Evolutionary conservation across 1,140 invertebrate genomes (phyloP), one percentile per base, ranked within the genome.

Genomic region (Drosophila pseudoananassae): DNA sequence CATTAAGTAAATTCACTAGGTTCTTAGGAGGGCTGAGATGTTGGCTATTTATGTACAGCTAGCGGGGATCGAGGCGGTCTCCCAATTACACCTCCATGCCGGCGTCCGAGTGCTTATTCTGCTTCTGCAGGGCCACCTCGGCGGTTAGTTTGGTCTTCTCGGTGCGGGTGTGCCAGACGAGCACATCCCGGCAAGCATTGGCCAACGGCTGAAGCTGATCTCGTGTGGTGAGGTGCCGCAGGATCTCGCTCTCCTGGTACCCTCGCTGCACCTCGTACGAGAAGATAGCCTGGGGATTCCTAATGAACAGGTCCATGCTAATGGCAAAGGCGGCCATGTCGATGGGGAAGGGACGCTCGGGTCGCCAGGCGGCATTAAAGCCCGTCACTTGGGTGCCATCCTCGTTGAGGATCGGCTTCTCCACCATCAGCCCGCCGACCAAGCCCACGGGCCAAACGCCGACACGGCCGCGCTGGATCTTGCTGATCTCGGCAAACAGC

Each of bases 311-410:
- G 15, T 95, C 93, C 2, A 98, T 91, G 92, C 98, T 98, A 10
- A 99, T 96, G 12, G 97, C 98, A 93, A 99, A 99, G 1, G 98
- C 98, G 2, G 98, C 98, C 99, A 99, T 99, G 87, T 99, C 99
- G 25, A 98, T 95, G 4, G 98, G 98, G 93, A 99, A 99, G 0
- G 96, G 95, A 75, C 98, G 93, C 63, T 98, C 95, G 0, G 97
- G 96, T 76, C 96, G 96, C 97, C 97, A 99, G 2, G 80, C 91
- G 2, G 95, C 95, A 92, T 96, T 96, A 92, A 96, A 99, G 8
- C 96, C 96, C 14, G 94, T 93, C 2, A 99, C 97, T 92, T 96
- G 95, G 7, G 93, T 94, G 4, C 94, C 95, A 1, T 92, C 84
- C 12, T 92, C 92, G 76, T 95, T 93, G 1, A 98, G 93, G 14